Conservation (phyloP, 2,797 vertebrate genomes). For the Rhinichthys osculus region DNA sequence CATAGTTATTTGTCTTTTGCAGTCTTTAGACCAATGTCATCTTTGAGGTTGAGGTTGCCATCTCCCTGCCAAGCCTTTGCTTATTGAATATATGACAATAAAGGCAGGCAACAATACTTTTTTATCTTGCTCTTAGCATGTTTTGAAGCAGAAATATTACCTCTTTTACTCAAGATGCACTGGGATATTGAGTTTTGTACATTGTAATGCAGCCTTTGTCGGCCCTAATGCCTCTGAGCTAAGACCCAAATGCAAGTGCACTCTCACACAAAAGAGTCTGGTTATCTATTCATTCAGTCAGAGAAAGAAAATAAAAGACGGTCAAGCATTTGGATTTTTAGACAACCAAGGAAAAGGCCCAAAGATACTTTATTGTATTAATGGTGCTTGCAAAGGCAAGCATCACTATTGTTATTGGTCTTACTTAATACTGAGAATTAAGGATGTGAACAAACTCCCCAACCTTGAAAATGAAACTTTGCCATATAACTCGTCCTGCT, state of each 20-base stretch:
- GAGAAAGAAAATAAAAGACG: constrained; percentile 32
- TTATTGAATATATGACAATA: constrained; percentile 56
- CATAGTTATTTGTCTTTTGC: constrained; percentile 20
- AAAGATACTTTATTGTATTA: constrained; percentile 45
- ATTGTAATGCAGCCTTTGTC: constrained; percentile 55
- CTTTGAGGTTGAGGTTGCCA: constrained; percentile 18
- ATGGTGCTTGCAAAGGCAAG: constrained; percentile 25
- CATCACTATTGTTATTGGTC: constrained; percentile 2
- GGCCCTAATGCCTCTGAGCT: constrained; percentile 54
- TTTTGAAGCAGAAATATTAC: constrained; percentile 52
- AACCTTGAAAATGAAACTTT: background rate
- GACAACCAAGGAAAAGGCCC: constrained; percentile 46
- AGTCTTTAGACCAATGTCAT: constrained; percentile 36
- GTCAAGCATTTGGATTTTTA: background rate
- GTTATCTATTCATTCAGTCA: constrained; percentile 46
- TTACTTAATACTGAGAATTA: background rate
- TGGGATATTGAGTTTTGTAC: constrained; percentile 58
- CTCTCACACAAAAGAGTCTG: constrained; percentile 54
- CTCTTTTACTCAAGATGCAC: constrained; percentile 47
- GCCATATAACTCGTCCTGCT: background rate
- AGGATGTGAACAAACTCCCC: background rate
- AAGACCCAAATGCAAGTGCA: constrained; percentile 55
- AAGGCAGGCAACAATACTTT: constrained; percentile 57
- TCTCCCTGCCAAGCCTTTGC: constrained; percentile 26
- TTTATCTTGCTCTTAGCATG: constrained; percentile 50